A percentile compares a stretch with the other conserved stretches of the same genome.
Evolutionary conservation across 2,113 vertebrate genomes (phyloP).

Genomic region (Corythaeola cristata): DNA sequence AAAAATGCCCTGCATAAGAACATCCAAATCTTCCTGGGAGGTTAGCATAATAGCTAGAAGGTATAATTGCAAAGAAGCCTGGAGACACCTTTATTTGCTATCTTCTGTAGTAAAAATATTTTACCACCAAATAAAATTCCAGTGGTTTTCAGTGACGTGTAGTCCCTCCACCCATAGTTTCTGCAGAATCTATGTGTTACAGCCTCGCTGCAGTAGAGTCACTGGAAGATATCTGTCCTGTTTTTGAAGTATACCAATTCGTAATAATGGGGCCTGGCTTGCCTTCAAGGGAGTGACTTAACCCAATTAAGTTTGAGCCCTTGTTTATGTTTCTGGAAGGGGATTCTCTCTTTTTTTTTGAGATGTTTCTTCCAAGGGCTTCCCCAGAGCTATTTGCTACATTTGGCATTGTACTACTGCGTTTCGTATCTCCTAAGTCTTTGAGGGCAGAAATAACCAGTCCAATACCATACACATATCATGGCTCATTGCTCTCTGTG

Average conservation of each 20-base stretch:
- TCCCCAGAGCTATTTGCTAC: background rate
- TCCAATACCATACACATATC: rapidly evolving
- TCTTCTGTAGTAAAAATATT: background rate
- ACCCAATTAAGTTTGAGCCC: background rate
- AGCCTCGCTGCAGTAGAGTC: rapidly evolving
- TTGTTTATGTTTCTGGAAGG: background rate
- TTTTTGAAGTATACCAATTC: background rate
- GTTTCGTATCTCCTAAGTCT: background rate
- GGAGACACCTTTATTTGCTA: background rate
- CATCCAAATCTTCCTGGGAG: background rate
- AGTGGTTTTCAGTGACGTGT: background rate
- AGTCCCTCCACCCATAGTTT: background rate
- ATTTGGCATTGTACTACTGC: background rate
- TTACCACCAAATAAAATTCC: background rate
- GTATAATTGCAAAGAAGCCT: background rate
- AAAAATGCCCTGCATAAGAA: background rate
- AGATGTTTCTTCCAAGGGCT: background rate
- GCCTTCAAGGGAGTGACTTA: background rate
- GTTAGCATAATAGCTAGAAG: background rate
- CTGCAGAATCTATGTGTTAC: background rate
- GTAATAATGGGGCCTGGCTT: background rate
- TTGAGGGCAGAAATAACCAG: background rate
- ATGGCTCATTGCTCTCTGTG: background rate
- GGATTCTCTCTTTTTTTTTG: background rate
- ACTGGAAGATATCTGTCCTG: background rate